A percentile compares a stretch with the other conserved stretches of the same genome.
Conservation (phyloP, 2,113 vertebrate species). For the Aptenodytes patagonicus region DNA sequence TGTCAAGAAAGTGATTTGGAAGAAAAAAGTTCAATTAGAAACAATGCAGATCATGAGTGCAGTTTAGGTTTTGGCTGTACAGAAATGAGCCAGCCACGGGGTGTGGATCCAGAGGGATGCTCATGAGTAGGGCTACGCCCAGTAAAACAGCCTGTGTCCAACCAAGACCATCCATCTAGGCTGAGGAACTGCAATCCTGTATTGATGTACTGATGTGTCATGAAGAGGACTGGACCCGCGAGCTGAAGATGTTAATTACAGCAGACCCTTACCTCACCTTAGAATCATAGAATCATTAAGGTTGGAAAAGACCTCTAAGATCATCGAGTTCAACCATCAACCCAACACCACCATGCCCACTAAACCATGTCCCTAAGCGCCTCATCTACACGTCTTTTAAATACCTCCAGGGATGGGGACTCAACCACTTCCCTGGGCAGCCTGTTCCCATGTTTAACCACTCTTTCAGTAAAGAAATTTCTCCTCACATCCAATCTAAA, state of each 20-base stretch:
- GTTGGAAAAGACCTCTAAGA: too few species aligned
- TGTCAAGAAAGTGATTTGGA: neutral
- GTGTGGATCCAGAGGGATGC: neutral
- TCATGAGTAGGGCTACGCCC: neutral
- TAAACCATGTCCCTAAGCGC: too few species aligned
- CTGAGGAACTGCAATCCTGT: neutral
- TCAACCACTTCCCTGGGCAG: too few species aligned
- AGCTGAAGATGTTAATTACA: neutral
- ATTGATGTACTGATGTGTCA: neutral
- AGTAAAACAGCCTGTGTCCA: neutral
- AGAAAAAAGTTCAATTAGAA: neutral
- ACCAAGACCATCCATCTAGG: neutral
- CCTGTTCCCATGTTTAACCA: too few species aligned
- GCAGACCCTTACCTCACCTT: neutral
- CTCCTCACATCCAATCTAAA: too few species aligned
- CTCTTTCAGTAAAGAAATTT: too few species aligned
- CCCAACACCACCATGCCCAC: too few species aligned
- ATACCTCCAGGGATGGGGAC: too few species aligned
- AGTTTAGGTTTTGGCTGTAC: neutral
- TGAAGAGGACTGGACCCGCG: accelerated
- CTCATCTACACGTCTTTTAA: too few species aligned
- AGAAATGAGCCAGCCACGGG: neutral
- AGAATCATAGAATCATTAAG: too few species aligned
- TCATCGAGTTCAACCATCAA: too few species aligned
- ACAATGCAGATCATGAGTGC: neutral